Percentiles rank a stretch among this genome's conserved stretches.
These are phyloP conservation scores for Chelmon rostratus DNA, from an alignment of 2,797 vertebrate genomes.

Conservation along the genomic window DNA sequence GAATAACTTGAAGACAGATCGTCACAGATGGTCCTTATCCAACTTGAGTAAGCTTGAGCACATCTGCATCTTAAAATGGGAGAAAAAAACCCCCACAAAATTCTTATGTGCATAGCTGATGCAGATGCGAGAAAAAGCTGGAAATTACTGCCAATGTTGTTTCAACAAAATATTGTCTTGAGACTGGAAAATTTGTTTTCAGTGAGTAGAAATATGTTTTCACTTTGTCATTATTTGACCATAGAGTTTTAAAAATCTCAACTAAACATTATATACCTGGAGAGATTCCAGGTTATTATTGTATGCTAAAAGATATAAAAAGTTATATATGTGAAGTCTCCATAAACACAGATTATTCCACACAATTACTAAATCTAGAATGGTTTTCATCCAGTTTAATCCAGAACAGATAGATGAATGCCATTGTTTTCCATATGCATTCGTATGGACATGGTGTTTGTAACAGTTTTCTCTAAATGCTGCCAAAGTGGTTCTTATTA, in stretches of 20 bases:
- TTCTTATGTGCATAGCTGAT: constrained; percentile 14
- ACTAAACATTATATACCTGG: background rate
- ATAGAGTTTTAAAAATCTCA: background rate
- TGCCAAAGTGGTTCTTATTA: constrained; percentile 67
- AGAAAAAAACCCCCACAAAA: constrained; percentile 47
- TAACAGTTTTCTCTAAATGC: constrained; percentile 58
- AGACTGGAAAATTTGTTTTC: background rate
- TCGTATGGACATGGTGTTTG: constrained; percentile 55
- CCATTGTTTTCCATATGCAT: constrained; percentile 61
- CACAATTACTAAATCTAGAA: constrained; percentile 32
- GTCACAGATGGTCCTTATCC: constrained; percentile 53
- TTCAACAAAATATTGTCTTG: background rate
- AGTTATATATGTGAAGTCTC: background rate
- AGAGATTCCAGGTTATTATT: background rate
- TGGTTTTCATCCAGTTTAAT: constrained; percentile 46
- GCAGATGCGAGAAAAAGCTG: constrained; percentile 9
- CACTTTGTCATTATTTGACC: background rate
- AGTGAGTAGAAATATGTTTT: background rate
- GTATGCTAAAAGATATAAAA: constrained; percentile 2
- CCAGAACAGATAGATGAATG: constrained; percentile 41
- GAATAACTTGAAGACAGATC: constrained; percentile 62
- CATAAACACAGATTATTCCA: constrained; percentile 29
- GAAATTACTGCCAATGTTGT: constrained; percentile 7
- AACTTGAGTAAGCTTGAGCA: constrained; percentile 42
- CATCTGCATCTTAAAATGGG: constrained; percentile 60